Percentiles rank a stretch among this genome's conserved stretches.
Conservation (phyloP, 2,888 invertebrate genomes). For the Diadromus collaris region DNA sequence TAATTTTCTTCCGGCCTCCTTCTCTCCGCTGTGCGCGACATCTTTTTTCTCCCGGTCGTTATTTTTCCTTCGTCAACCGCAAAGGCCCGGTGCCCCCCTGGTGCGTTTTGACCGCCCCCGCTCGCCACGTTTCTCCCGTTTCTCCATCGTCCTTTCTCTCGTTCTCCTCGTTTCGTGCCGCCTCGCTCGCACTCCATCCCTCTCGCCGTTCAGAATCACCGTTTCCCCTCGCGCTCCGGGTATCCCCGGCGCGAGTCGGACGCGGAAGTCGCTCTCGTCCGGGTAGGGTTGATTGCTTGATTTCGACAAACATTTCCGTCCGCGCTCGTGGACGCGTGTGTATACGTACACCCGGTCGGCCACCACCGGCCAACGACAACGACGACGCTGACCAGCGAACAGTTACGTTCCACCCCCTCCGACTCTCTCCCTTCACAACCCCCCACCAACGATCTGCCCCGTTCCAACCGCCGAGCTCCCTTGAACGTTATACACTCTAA, state of each 20-base stretch:
- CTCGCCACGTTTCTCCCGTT: constrained; percentile 19
- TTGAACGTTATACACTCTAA: constrained; percentile 55
- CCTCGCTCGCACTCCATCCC: constrained; percentile 29
- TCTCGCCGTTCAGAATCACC: constrained; percentile 24
- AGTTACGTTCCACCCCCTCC: constrained; percentile 46
- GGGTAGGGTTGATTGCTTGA: constrained; percentile 75
- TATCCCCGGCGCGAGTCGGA: constrained; percentile 37
- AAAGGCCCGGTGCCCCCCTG: constrained; percentile 41
- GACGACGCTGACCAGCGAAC: constrained; percentile 26
- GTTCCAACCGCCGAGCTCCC: constrained; percentile 52
- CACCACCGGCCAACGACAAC: constrained; percentile 30
- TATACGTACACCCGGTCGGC: constrained; percentile 11
- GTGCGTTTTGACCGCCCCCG: constrained; percentile 47
- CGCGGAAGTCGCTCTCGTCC: constrained; percentile 58
- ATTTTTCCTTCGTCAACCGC: constrained; percentile 45
- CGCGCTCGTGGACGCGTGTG: constrained; percentile 45
- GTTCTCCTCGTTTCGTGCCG: constrained; percentile 24
- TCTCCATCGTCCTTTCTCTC: constrained; percentile 5
- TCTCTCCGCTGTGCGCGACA: constrained; percentile 10
- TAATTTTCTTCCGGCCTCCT: constrained; percentile 63
- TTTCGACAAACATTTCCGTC: constrained; percentile 75
- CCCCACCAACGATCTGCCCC: constrained; percentile 43
- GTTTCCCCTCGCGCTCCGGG: constrained; percentile 30
- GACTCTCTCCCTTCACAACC: constrained; percentile 20
- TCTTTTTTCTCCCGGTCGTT: constrained; percentile 39